Base-by-base conservation (phyloP, 2,113 vertebrate genomes). In the Semicossyphus pulcher region DNA sequence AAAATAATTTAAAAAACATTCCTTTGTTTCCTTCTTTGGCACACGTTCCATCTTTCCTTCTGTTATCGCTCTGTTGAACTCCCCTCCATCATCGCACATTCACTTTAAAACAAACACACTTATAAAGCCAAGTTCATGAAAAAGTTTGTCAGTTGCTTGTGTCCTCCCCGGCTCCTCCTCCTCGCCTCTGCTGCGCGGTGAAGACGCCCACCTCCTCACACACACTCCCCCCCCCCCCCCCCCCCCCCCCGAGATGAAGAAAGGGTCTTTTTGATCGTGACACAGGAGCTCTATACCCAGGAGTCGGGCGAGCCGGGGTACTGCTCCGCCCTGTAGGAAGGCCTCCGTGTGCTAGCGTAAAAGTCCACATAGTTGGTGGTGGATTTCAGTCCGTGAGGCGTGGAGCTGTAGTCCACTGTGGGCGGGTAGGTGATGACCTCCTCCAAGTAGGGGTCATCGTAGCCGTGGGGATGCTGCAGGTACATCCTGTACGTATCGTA, bases 231-330 rank as follows among this genome's bases (percentile, higher is more conserved):
- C 1, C 1, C 8, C 2, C 20, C n/a, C n/a, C n/a, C n/a, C n/a
- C n/a, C n/a, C n/a, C n/a, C n/a, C n/a, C n/a, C n/a, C n/a, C n/a
- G n/a, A n/a, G n/a, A n/a, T n/a, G n/a, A n/a, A n/a, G n/a, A n/a
- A n/a, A n/a, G n/a, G n/a, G n/a, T n/a, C n/a, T n/a, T n/a, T n/a
- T n/a, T n/a, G n/a, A n/a, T 28, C 26, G 41, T 25, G 57, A 60
- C 60, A 39, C 31, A 2, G 36, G 48, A 49, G 49, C 45, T 8
- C 81, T 97, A 99, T 92, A 99, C 97, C 97, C 97, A 99, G 21
- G 97, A 99, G 91, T 99, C 97, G 0, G 97, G 97, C 6, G 97
- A 99, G 68, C 96, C 97, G 0, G 97, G 97, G 91, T 99, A 99
- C 89, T 97, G 97, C 89, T 98, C 97, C 47, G 96, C 94, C 93